Base-by-base conservation (phyloP, 2,888 invertebrate genomes). In the Trisateles emortualis region DNA sequence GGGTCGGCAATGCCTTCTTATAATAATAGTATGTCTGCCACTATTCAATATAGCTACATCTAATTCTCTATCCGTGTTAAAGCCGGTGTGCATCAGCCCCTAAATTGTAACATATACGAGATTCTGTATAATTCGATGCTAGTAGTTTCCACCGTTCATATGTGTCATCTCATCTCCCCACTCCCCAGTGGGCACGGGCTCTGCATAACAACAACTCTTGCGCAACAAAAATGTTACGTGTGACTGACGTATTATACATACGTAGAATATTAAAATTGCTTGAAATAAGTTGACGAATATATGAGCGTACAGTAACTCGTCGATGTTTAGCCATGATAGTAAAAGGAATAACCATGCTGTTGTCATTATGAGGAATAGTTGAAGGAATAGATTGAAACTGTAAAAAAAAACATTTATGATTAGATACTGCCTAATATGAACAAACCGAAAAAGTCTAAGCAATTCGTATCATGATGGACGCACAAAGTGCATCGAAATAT, bases 151-250 rank as follows among this genome's bases (percentile, higher is more conserved):
- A 11, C 96, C 95, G 76, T 97, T 97, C 95, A 97, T 97, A 59
- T 97, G 96, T 46, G 96, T 95, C 96, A 97, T 95, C 88, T 97
- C 97, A 76, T 97, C 97, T 0, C 97, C 97, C 97, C 97, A 97
- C 76, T 97, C 97, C n/a, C 95, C 94, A 0, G 95, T 94, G 1
- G 95, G 95, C 22, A 96, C 94, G 0, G 95, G 95, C 62, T 96
- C 95, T 26, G 95, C 95, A 78, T 96, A 96, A 74, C 96, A 96
- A 85, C 97, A 97, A 46, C 96, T 96, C 85, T 97, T 97, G 57
- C 95, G 94, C 40, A 97, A 85, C 49, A 97, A 88, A 85, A 96
- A 97, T 6, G 95, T 95, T 0, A 97, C 97, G 75, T 97, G 96
- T 56, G 95, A 95, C 76, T 97, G 97, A 45, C 96, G 94, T 42